These are phyloP conservation scores for Zophobas atratus DNA, from an alignment of 1,140 invertebrate species.

Conservation along the genomic window DNA sequence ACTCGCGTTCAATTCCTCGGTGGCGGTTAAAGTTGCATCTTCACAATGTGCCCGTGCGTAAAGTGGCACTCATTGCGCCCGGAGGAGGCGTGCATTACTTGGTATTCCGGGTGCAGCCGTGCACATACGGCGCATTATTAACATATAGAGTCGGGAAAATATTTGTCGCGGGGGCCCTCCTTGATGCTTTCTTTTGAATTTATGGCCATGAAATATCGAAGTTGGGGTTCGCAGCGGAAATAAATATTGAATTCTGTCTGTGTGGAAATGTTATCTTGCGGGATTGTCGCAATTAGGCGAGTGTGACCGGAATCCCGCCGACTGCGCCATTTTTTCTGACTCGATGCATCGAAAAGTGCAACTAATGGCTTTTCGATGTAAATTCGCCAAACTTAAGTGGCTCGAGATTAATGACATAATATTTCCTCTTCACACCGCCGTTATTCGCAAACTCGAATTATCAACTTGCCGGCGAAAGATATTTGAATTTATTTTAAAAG, in stretches of 20 bases:
- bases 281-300: conserved; percentile 17
- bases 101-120: conserved; percentile 22
- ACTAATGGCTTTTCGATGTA: conserved; percentile 30
- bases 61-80: conserved; percentile 24
- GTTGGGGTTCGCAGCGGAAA: conserved; percentile 23
- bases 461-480: conserved; percentile 4
- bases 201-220: conserved; percentile 41
- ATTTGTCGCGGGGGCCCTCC: conserved; percentile 24
- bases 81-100: conserved; percentile 26
- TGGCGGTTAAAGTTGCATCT: conserved; percentile 29
- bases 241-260: conserved; percentile 37
- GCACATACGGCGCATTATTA: conserved; percentile 35
- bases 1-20: conserved; percentile 18
- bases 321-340: no score
- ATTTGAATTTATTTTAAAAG: conserved; percentile 7
- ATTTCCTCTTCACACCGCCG: conserved; percentile 1
- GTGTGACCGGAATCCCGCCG: neutral
- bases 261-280: conserved; percentile 39
- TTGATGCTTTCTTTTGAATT: conserved; percentile 42
- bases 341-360: neutral
- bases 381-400: conserved; percentile 13
- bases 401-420: conserved; percentile 5
- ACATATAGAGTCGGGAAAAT: conserved; percentile 37
- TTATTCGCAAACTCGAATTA: neutral
- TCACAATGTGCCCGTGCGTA: conserved; percentile 8